Evolutionary conservation across 2,888 invertebrate genomes (phyloP), one percentile per base, ranked within the genome.

Genomic region (Drosophila prostipennis): DNA sequence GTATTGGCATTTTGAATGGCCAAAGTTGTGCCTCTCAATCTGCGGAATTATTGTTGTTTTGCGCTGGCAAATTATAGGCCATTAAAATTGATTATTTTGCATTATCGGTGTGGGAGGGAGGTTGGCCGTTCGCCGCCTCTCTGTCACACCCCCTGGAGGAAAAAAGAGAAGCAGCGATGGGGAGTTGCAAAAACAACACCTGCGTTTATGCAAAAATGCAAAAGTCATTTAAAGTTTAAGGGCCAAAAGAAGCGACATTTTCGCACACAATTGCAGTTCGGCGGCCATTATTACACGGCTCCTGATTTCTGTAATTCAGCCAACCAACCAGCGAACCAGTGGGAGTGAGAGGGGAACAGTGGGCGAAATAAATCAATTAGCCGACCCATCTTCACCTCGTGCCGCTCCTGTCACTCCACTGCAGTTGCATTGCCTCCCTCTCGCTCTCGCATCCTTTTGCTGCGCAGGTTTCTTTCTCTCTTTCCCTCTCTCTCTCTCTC

Each of bases 1-100:
- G 49, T 39, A 7, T 65, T 74, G 79, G 69, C 67, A 65, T 69
- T 72, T 84, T 48, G 77, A 76, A 73, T 70, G 68, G 67, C 64
- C 63, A 71, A 80, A 77, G 48, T 64, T 86, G 76, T 70, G 72
- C 72, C 71, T 69, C 71, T 86, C 71, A 78, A 80, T 78, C 80
- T 68, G 46, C 26, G 36, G 58, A 78, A 78, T 68, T 72, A 83
- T 80, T 70, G 80, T 72, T 85, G 78, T 72, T 79, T 74, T 71
- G 86, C 69, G 72, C 49, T 78, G 45, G 80, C 84, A 87, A 84
- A 81, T 81, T 87, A 80, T 60, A 83, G 84, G 23, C 84, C 65
- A 81, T 81, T 81, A 81, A 81, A 87, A 81, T 87, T 78, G 87
- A 81, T 81, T 81, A 81, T 86, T 73, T 86, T 76, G 45, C 61